Conservation (phyloP, 2,888 invertebrate species). For the Lottia scabra region DNA sequence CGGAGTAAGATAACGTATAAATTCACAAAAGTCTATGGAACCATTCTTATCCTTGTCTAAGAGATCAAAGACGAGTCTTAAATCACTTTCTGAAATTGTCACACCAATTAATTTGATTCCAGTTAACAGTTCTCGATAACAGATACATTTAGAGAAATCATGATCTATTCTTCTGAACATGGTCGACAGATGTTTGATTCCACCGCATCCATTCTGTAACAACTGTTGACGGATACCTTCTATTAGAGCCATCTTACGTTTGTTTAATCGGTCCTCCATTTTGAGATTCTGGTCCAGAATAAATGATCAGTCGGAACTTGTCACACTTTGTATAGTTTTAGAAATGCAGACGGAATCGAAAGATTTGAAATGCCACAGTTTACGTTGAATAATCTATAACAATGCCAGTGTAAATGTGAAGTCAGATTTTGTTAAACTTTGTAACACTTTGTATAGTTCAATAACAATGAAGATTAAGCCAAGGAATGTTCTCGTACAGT, state of each 20-base stretch:
- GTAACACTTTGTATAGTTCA: neutral
- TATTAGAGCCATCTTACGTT: conserved; percentile 23
- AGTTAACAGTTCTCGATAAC: conserved; percentile 44
- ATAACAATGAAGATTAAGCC: too few relatives aligned
- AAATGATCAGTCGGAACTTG: too few relatives aligned
- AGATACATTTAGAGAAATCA: conserved; percentile 48
- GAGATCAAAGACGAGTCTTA: conserved; percentile 41
- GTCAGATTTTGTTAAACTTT: too few relatives aligned
- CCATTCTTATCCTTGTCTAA: conserved; percentile 50
- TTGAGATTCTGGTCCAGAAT: neutral
- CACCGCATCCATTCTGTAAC: conserved; percentile 39
- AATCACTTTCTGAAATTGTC: conserved; percentile 44
- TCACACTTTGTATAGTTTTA: too few relatives aligned
- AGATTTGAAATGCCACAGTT: too few relatives aligned
- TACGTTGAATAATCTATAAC: too few relatives aligned
- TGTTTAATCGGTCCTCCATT: neutral
- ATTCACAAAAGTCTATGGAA: conserved; percentile 54
- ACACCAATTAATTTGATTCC: conserved; percentile 48
- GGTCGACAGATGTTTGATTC: conserved; percentile 46
- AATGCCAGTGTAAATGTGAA: too few relatives aligned
- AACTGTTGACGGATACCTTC: conserved; percentile 40
- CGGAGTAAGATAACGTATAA: conserved; percentile 46
- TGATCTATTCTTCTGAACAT: conserved; percentile 49
- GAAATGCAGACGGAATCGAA: too few relatives aligned
- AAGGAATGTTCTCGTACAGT: too few relatives aligned